phyloP scores from a whole-genome alignment of 2,888 invertebrate species.

The Harpalus rubripes region DNA sequence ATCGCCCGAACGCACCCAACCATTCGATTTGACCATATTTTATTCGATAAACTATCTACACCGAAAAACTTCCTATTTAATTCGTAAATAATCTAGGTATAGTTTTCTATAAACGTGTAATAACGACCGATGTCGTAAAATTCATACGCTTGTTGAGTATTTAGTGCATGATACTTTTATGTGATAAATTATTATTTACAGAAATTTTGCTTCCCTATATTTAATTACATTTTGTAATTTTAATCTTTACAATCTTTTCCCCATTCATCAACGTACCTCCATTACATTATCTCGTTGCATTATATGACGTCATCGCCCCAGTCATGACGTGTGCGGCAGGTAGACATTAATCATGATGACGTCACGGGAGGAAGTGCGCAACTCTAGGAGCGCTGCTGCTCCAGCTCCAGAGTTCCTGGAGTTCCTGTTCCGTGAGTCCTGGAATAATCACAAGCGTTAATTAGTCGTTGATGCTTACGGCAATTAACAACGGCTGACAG shows the following conservation, averaged over 20 bases:
- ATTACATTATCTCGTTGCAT: conserved; percentile 73
- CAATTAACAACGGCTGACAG: conserved; percentile 46
- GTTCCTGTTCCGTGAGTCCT: conserved; percentile 39
- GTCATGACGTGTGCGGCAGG: conserved; percentile 69
- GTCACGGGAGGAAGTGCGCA: conserved; percentile 20
- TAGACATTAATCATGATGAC: conserved; percentile 65
- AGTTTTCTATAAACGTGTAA: too few species aligned
- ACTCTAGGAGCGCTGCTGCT: background rate
- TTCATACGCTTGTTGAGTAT: too few species aligned
- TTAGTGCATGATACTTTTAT: too few species aligned
- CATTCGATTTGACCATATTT: too few species aligned
- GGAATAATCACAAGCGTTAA: conserved; percentile 61
- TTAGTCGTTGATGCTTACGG: conserved; percentile 55
- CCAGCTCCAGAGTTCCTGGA: conserved; percentile 23
- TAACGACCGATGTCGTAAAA: too few species aligned
- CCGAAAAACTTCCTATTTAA: too few species aligned
- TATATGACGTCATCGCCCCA: conserved; percentile 71
- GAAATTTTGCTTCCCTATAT: too few species aligned
- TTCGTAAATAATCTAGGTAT: too few species aligned
- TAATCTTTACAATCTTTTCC: background rate
- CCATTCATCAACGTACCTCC: conserved; percentile 71
- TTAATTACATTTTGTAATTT: background rate
- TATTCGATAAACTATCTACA: too few species aligned
- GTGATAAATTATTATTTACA: too few species aligned
- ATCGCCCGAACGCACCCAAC: too few species aligned